A percentile compares a stretch with the other conserved stretches of the same genome.
Evolutionary conservation across 1,140 invertebrate genomes (phyloP).

Genomic region (Sipha flava): DNA sequence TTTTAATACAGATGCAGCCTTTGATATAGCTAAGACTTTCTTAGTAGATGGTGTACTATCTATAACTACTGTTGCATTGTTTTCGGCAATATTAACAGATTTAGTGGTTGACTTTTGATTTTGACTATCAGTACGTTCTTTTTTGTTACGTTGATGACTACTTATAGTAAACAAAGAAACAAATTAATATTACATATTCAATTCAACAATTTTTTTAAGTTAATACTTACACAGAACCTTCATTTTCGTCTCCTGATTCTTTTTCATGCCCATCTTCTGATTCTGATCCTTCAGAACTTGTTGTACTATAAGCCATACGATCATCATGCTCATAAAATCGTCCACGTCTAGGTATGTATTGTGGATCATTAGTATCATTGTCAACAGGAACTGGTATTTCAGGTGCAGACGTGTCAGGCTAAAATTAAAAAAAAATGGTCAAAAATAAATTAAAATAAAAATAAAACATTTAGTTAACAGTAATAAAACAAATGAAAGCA

Average conservation of each 20-base stretch:
- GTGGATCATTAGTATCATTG: constrained; percentile 17
- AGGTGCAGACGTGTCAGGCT: not conserved
- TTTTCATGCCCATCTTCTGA: not conserved
- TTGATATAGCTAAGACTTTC: not conserved
- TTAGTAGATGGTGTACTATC: not conserved
- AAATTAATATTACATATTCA: not conserved
- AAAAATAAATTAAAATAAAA: not conserved
- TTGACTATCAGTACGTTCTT: not conserved
- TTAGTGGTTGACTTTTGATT: not conserved
- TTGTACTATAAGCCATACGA: constrained; percentile 13
- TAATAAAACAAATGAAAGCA: too few relatives aligned
- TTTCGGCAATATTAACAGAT: not conserved
- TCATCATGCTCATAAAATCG: constrained; percentile 23
- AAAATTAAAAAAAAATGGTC: not conserved
- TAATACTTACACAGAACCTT: not conserved
- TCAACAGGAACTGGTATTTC: not conserved
- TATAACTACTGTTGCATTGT: not conserved
- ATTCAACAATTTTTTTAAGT: not conserved
- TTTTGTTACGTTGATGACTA: not conserved
- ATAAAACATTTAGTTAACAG: not conserved
- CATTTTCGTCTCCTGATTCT: not conserved
- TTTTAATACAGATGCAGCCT: not conserved
- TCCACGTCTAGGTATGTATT: constrained; percentile 20
- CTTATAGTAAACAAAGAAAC: not conserved
- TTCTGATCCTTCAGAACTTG: constrained; percentile 10